A percentile compares a stretch with the other conserved stretches of the same genome.
These are phyloP conservation scores for Ephestia elutella DNA, from an alignment of 1,140 invertebrate genomes.

Conservation along the genomic window DNA sequence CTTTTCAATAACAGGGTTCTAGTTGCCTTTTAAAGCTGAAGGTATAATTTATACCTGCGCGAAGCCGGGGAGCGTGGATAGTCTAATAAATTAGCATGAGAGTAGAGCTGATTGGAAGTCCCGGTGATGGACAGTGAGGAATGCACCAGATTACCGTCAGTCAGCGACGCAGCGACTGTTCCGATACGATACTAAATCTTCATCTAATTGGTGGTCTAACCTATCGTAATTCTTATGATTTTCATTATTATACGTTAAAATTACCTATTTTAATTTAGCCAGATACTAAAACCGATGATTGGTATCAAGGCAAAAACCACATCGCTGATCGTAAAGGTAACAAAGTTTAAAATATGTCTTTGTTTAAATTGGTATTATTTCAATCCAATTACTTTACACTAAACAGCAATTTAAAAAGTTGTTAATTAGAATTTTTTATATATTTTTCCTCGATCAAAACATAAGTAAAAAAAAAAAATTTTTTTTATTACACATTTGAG, in stretches of 20 bases:
- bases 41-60: not conserved
- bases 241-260: not conserved
- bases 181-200: not conserved
- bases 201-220: not conserved
- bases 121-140: conserved; percentile 2
- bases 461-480: not conserved
- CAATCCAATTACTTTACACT: too few species aligned
- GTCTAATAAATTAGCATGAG: conserved; percentile 2
- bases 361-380: too few species aligned
- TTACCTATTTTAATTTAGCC: too few species aligned
- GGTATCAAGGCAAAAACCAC: too few species aligned
- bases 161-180: not conserved
- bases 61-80: not conserved
- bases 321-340: too few species aligned
- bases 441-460: too few species aligned
- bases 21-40: not conserved
- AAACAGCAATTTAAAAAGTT: too few species aligned
- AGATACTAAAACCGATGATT: too few species aligned
- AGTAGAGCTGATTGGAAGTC: conserved; percentile 4
- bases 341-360: too few species aligned
- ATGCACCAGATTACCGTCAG: conserved; percentile 4
- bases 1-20: too few species aligned
- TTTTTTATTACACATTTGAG: too few species aligned
- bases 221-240: not conserved
- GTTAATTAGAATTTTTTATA: too few species aligned